These are phyloP conservation scores for Caenorhabditis brenneri DNA, from an alignment of 1,140 invertebrate species.

Conservation along the genomic window DNA sequence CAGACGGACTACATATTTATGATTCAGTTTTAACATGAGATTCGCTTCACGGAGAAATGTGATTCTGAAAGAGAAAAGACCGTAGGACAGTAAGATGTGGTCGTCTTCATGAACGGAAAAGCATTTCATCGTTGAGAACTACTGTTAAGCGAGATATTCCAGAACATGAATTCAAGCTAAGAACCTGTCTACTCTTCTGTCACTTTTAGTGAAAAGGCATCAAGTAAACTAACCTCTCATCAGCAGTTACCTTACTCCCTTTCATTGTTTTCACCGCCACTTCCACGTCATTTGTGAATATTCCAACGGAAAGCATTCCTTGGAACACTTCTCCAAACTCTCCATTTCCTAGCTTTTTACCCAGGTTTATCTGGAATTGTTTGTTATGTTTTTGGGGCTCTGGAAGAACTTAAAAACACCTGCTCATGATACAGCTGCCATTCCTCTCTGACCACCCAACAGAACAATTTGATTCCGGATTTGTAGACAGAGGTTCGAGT, in stretches of 20 bases:
- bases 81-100: too few species aligned
- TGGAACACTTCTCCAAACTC: constrained; percentile 53
- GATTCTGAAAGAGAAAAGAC: too few species aligned
- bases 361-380: constrained; percentile 11
- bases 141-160: too few species aligned
- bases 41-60: constrained; percentile 52
- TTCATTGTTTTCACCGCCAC: constrained; percentile 52
- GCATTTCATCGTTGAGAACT: too few species aligned
- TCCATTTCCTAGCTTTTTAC: constrained; percentile 42
- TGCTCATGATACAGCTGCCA: constrained; percentile 56
- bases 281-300: constrained; percentile 40
- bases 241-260: constrained; percentile 13
- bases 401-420: not conserved
- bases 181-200: too few species aligned
- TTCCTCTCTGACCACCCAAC: constrained; percentile 31
- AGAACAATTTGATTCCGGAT: constrained; percentile 17
- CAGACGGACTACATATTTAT: constrained; percentile 44
- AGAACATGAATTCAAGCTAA: too few species aligned
- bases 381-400: not conserved
- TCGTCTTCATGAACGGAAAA: too few species aligned
- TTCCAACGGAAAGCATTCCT: constrained; percentile 31
- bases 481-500: constrained; percentile 8
- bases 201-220: too few species aligned
- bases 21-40: constrained; percentile 53
- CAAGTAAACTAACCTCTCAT: constrained; percentile 47